Conservation (phyloP, 2,113 vertebrate species). For the Vireo altiloquus region DNA sequence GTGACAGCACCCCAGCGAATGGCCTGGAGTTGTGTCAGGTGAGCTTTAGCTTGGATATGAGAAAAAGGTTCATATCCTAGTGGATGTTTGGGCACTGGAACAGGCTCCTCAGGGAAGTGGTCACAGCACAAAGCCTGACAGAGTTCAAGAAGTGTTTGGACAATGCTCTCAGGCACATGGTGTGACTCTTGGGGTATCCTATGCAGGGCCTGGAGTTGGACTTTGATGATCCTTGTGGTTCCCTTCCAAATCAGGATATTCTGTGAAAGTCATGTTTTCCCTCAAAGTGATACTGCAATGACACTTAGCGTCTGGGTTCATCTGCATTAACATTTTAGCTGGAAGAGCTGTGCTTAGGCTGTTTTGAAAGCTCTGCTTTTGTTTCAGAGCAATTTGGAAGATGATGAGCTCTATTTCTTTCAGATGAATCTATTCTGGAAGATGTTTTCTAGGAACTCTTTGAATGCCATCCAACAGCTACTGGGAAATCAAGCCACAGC, state of each 20-base stretch:
- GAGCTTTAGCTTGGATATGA: neutral
- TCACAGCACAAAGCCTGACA: neutral
- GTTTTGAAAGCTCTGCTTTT: neutral
- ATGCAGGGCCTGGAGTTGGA: neutral
- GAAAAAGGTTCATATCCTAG: neutral
- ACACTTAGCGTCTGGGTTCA: neutral
- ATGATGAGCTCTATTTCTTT: neutral
- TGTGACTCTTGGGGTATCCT: neutral
- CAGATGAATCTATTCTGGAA: neutral
- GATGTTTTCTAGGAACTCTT: neutral
- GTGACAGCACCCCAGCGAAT: neutral
- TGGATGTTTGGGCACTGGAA: neutral
- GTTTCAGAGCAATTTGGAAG: neutral
- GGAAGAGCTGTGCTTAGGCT: neutral
- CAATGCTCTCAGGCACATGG: fast-evolving
- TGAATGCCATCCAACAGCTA: neutral
- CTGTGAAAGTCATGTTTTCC: neutral
- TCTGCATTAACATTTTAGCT: neutral
- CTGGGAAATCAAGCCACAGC: neutral
- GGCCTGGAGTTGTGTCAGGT: neutral
- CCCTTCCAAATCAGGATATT: neutral
- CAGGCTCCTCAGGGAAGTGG: neutral
- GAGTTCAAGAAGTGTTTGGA: neutral
- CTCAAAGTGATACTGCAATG: neutral
- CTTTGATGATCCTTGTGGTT: neutral